A percentile compares a stretch with the other conserved stretches of the same genome.
Evolutionary conservation across 1,140 invertebrate genomes (phyloP).

Genomic region (Nasonia giraulti): DNA sequence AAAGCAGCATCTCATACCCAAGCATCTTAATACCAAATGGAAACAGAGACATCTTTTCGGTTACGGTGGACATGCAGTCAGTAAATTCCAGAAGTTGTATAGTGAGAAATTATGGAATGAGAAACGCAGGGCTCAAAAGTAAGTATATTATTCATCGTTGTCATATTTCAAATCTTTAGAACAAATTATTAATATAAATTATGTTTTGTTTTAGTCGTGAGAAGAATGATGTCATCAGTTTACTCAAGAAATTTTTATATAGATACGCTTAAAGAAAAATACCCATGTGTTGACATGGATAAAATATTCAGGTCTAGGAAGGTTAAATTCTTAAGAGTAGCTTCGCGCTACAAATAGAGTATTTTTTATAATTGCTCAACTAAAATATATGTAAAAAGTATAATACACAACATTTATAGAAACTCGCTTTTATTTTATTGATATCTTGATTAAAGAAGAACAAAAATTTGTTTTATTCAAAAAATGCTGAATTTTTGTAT

Average conservation of each 20-base stretch:
- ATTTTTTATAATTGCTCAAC: conserved; percentile 10
- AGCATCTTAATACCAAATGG: conserved; percentile 79
- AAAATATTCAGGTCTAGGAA: conserved; percentile 66
- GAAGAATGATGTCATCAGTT: conserved; percentile 78
- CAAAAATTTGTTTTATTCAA: neutral
- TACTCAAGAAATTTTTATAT: conserved; percentile 85
- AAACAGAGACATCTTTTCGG: conserved; percentile 71
- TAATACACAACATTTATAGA: neutral
- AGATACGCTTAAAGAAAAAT: conserved; percentile 82
- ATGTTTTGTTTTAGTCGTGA: conserved; percentile 75
- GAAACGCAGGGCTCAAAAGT: conserved; percentile 76
- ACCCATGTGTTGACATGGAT: conserved; percentile 85
- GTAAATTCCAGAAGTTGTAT: conserved; percentile 79
- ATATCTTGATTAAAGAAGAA: neutral
- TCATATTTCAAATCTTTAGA: neutral
- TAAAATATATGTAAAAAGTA: conserved; percentile 18
- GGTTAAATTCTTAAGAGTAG: conserved; percentile 37
- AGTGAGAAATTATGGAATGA: conserved; percentile 79
- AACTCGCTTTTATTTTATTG: neutral
- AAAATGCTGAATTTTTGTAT: neutral
- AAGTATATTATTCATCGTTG: conserved; percentile 57
- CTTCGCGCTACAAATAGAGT: conserved; percentile 6
- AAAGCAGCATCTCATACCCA: conserved; percentile 76
- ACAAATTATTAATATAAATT: conserved; percentile 33
- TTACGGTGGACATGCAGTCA: conserved; percentile 75